Conservation (phyloP, 2,888 invertebrate species). For the Drosophila fungiperda region DNA sequence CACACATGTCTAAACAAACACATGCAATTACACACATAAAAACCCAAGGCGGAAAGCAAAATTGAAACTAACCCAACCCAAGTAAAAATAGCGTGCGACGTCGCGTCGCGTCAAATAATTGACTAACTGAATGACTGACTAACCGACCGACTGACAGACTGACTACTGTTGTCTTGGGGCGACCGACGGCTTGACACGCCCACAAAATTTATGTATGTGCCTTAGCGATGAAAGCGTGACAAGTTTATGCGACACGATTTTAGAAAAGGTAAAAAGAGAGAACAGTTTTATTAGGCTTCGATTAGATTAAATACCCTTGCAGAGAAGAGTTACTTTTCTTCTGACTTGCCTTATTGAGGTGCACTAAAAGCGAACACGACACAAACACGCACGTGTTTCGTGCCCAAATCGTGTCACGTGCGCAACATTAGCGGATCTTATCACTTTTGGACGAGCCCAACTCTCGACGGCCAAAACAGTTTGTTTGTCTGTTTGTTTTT, state of each 20-base stretch:
- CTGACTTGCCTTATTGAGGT: background rate
- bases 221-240: conserved; percentile 3
- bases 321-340: background rate
- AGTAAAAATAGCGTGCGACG: conserved; percentile 60
- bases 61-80: conserved; percentile 81
- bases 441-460: conserved; percentile 55
- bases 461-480: conserved; percentile 41
- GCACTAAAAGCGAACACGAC: background rate
- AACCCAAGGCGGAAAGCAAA: conserved; percentile 63
- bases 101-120: conserved; percentile 5
- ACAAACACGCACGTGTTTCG: background rate
- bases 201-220: conserved; percentile 34
- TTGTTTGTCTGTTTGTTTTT: conserved; percentile 37
- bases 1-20: background rate
- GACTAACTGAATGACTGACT: conserved; percentile 5
- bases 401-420: conserved; percentile 5
- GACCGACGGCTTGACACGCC: conserved; percentile 60
- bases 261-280: background rate
- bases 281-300: background rate
- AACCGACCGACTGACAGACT: background rate
- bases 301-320: background rate
- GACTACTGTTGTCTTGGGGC: conserved; percentile 25
- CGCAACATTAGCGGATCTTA: conserved; percentile 28
- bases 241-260: background rate
- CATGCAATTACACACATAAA: conserved; percentile 21